Evolutionary conservation across 2,113 vertebrate genomes (phyloP).

Genomic region (Tragelaphus scriptus): DNA sequence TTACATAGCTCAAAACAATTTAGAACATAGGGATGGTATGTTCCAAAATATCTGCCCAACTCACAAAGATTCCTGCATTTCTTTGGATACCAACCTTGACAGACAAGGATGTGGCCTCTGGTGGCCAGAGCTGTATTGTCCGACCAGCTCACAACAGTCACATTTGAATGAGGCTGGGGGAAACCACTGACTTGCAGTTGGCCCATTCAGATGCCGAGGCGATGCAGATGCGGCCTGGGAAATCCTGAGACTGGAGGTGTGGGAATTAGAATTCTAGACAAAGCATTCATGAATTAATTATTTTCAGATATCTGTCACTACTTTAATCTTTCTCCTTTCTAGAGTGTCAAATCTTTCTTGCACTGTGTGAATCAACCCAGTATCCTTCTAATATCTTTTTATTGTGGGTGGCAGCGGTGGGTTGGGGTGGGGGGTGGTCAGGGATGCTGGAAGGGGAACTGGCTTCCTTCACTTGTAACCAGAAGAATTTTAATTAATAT

Average conservation of each 20-base stretch:
- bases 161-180: background rate
- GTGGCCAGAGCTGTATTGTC: background rate
- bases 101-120: background rate
- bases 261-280: conserved; percentile 6
- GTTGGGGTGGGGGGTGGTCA: rapidly evolving
- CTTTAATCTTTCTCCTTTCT: background rate
- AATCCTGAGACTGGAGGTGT: background rate
- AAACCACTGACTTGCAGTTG: background rate
- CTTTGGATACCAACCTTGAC: background rate
- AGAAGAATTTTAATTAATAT: background rate
- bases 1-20: background rate
- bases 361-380: background rate
- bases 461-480: background rate
- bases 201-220: background rate
- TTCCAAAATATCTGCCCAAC: background rate
- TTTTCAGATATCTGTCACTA: background rate
- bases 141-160: background rate
- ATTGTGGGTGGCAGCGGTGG: background rate
- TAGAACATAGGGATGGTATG: background rate
- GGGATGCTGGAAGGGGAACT: background rate
- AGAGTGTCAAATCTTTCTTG: background rate
- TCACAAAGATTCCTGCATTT: background rate
- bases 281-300: background rate
- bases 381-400: background rate
- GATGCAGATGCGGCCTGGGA: background rate